Conservation (phyloP, 2,888 invertebrate genomes). For the Dolichomitus sp. region DNA sequence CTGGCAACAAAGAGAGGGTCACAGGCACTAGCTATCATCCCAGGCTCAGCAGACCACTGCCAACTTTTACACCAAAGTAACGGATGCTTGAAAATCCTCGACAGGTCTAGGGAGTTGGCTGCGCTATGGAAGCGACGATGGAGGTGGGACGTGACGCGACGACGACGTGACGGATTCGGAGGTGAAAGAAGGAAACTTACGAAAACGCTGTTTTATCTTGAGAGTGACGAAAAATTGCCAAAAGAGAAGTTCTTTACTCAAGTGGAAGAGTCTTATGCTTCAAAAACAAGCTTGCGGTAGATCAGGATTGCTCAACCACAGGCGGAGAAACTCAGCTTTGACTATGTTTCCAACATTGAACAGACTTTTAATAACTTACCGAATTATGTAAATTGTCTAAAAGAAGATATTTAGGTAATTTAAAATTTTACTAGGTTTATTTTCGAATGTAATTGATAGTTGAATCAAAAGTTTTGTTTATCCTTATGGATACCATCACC, state of each 20-base stretch:
- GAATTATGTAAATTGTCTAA: too few relatives aligned
- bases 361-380: too few relatives aligned
- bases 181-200: neutral
- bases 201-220: slow-evolving; percentile 33
- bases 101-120: slow-evolving; percentile 23
- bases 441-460: too few relatives aligned
- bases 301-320: neutral
- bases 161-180: slow-evolving; percentile 51
- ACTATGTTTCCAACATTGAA: too few relatives aligned
- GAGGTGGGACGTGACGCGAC: slow-evolving; percentile 45
- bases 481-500: too few relatives aligned
- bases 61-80: slow-evolving; percentile 51
- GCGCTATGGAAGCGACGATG: slow-evolving; percentile 30
- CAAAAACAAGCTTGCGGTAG: neutral
- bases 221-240: slow-evolving; percentile 2
- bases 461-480: too few relatives aligned
- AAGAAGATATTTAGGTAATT: too few relatives aligned
- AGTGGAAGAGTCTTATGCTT: neutral
- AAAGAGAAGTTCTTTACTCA: slow-evolving; percentile 8
- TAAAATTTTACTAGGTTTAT: too few relatives aligned
- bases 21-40: slow-evolving; percentile 21
- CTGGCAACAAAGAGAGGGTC: slow-evolving; percentile 46
- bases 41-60: slow-evolving; percentile 19
- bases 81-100: slow-evolving; percentile 53
- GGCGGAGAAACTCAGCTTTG: neutral